phyloP scores from a whole-genome alignment of 1,140 invertebrate species.

The Hycleus cichorii region DNA sequence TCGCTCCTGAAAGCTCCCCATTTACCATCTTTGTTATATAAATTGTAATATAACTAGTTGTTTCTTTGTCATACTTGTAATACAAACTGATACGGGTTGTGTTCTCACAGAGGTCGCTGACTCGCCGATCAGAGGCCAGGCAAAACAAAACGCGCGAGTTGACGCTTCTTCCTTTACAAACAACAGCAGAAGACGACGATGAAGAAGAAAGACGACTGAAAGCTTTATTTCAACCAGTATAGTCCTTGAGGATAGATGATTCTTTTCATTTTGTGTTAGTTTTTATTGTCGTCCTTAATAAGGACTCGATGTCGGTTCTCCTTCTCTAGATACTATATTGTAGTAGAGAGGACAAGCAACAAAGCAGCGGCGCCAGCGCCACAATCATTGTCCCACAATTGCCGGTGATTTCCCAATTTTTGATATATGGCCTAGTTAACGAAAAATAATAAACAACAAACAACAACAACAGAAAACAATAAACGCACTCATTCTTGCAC shows the following conservation, averaged over 20 bases:
- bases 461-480: background rate
- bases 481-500: slow-evolving; percentile 5
- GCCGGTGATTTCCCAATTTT: background rate
- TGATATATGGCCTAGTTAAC: background rate
- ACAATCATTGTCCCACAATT: too few species aligned
- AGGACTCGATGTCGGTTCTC: background rate
- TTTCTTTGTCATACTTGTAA: slow-evolving; percentile 16
- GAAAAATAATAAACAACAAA: too few species aligned
- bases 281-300: too few species aligned
- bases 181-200: too few species aligned
- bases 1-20: slow-evolving; percentile 18
- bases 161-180: slow-evolving; percentile 26
- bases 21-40: slow-evolving; percentile 3
- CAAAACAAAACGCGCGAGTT: slow-evolving; percentile 36
- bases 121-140: slow-evolving; percentile 36
- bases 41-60: slow-evolving; percentile 12
- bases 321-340: too few species aligned
- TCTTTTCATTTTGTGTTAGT: too few species aligned
- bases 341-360: too few species aligned
- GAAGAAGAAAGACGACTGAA: too few species aligned
- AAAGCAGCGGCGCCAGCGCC: too few species aligned
- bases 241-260: too few species aligned
- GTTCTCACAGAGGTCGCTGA: slow-evolving; percentile 38
- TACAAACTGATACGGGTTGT: slow-evolving; percentile 20
- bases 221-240: too few species aligned